Base-by-base conservation (phyloP, 1,140 invertebrate genomes). In the Camponotus vicinus region DNA sequence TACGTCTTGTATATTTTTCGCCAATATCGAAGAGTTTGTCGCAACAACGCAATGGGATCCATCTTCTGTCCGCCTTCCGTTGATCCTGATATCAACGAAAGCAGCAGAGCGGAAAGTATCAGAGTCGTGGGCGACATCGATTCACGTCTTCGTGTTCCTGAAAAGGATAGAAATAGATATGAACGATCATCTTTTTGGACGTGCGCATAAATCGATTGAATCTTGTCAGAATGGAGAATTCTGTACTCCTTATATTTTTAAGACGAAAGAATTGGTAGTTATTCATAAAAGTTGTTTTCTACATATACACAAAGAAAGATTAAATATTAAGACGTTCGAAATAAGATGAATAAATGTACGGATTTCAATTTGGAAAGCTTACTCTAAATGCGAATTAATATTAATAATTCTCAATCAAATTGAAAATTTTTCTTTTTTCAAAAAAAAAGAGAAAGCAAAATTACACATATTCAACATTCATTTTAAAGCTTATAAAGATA, bases 21-120 rank as follows among this genome's bases (percentile, higher is more conserved):
- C 85, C 91, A 91, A 73, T 91, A 87, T 77, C 69, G 86, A 15
- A 92, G 67, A 37, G 85, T 84, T n/a, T 78, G 21, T 45, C 73
- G 83, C 61, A 85, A 66, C 63, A 70, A 57, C 2, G 34, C 67
- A 6, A 85, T 32, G 4, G 63, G 52, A 64, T 83, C 79, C 67
- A 45, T 87, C 57, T 37, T 4, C 37, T 80, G 57, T 49, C 45
- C 79, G 37, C 61, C 3, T 32, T 59, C 55, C 63, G 78, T 13
- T 61, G 69, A 55, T 40, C 40, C 40, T 63, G 52, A 18, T 67
- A 70, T 57, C 18, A 70, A 52, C 80, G 87, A 61, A 59, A 91
- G 37, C 79, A 85, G 71, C 64, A 90, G 77, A 34, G 63, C 57
- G n/a, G 84, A 70, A 67, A 88, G 71, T 42, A 87, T 78, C n/a